phyloP scores from a whole-genome alignment of 2,888 invertebrate species.

The Phlogophora meticulosa region DNA sequence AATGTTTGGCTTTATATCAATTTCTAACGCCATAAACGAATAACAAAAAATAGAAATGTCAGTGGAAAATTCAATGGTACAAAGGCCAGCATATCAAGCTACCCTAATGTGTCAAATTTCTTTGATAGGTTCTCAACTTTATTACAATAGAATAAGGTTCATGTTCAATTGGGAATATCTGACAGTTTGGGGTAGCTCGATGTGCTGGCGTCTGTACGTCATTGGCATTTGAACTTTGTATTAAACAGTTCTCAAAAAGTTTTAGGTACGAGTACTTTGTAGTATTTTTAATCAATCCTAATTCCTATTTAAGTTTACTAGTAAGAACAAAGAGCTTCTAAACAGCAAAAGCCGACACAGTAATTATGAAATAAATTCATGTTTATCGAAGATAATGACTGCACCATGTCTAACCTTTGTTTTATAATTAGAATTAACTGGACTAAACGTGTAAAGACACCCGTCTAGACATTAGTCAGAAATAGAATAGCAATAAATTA shows the following conservation, averaged over 20 bases:
- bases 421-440: constrained; percentile 45
- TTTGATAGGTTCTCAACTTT: too few species aligned
- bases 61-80: neutral
- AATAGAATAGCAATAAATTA: constrained; percentile 39
- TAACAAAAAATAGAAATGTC: neutral
- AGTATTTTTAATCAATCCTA: neutral
- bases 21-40: neutral
- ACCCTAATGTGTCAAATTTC: too few species aligned
- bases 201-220: too few species aligned
- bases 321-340: constrained; percentile 18
- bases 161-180: too few species aligned
- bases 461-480: constrained; percentile 37
- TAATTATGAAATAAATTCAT: constrained; percentile 10
- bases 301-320: neutral
- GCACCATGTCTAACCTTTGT: constrained; percentile 32
- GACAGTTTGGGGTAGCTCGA: too few species aligned
- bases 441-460: constrained; percentile 31
- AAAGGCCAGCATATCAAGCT: too few species aligned
- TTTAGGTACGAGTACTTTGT: too few species aligned
- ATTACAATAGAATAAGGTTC: too few species aligned
- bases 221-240: neutral
- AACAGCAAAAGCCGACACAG: neutral
- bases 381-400: constrained; percentile 25
- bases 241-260: neutral
- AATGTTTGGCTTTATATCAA: neutral